Conservation (phyloP, 2,113 vertebrate species). For the Nematolebias whitei region DNA sequence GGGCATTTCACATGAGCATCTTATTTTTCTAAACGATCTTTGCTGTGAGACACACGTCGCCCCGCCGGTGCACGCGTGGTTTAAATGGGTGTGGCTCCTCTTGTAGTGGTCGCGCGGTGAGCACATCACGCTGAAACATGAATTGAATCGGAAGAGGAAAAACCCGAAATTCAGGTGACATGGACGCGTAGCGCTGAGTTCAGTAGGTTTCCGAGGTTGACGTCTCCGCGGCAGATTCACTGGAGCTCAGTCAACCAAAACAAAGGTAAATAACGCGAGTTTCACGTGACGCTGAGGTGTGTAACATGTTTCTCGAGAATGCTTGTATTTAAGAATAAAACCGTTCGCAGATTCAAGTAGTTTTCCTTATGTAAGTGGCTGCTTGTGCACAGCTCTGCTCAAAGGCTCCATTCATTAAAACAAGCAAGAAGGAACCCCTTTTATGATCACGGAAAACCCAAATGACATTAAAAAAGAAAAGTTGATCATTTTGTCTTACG, state of each 20-base stretch:
- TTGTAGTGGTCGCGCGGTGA: not conserved
- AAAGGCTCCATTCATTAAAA: conserved; percentile 56
- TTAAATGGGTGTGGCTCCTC: conserved; percentile 48
- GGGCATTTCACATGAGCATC: no score
- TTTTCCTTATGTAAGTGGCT: not conserved
- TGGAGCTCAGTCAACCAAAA: not conserved
- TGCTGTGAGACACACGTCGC: not conserved
- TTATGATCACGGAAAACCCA: no score
- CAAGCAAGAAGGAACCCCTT: not conserved
- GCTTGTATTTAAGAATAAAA: no score
- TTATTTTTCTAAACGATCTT: conserved; percentile 61
- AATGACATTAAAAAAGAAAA: no score
- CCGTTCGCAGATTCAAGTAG: not conserved
- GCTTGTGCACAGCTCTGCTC: conserved; percentile 7
- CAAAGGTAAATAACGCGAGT: conserved; percentile 35
- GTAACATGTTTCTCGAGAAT: not conserved
- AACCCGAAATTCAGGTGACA: not conserved
- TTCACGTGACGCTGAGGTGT: not conserved
- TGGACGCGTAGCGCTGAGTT: not conserved
- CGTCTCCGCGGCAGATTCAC: not conserved
- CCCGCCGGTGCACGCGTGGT: conserved; percentile 2
- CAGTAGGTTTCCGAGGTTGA: not conserved
- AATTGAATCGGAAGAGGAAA: not conserved
- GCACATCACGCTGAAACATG: not conserved
- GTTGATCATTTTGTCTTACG: not conserved